These are phyloP conservation scores for Eurystomus glaucurus DNA, from an alignment of 2,797 vertebrate species.

Conservation along the genomic window DNA sequence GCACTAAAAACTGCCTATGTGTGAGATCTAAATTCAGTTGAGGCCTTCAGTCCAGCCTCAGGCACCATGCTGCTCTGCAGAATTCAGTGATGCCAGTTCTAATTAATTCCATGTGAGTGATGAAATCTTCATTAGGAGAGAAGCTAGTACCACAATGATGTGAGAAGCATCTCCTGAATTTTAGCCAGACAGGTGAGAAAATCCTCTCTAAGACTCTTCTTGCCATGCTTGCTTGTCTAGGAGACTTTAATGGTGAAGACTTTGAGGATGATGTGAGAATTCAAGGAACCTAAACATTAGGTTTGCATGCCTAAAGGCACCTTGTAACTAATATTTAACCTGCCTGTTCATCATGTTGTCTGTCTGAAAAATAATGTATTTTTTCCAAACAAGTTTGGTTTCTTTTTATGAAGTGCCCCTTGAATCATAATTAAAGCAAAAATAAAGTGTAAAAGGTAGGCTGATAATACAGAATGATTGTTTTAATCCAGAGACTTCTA, in stretches of 20 bases:
- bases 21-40: neutral
- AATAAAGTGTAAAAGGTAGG: neutral
- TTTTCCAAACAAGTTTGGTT: neutral
- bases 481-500: neutral
- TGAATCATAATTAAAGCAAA: constrained; percentile 6
- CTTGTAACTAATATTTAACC: neutral
- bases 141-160: neutral
- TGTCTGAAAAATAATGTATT: neutral
- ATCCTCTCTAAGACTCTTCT: neutral
- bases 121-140: constrained; percentile 16
- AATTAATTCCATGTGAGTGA: constrained; percentile 6
- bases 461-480: neutral
- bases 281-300: neutral
- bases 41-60: neutral
- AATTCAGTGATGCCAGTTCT: neutral
- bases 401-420: neutral
- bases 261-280: neutral
- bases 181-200: neutral
- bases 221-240: neutral
- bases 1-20: neutral
- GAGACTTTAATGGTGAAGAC: neutral
- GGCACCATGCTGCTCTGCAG: neutral
- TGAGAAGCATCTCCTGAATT: neutral
- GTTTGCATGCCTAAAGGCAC: neutral
- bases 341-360: neutral